Evolutionary conservation across 1,140 invertebrate genomes (phyloP).

Genomic region (Bombus balteatus): DNA sequence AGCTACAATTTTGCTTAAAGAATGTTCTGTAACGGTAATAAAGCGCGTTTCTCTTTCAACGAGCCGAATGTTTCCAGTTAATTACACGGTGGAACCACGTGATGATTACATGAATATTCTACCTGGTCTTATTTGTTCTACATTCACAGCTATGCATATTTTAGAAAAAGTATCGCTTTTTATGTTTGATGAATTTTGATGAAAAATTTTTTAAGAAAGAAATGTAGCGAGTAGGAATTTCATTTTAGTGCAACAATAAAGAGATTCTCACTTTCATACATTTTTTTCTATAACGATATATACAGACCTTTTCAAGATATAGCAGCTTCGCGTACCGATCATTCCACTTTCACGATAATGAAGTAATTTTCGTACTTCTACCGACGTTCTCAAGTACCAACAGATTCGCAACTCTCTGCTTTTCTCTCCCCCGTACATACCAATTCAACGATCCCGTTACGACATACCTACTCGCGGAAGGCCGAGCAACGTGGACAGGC

Average conservation of each 20-base stretch:
- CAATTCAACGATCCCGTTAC: conserved; percentile 1
- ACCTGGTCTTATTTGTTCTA: background rate
- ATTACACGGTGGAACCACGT: background rate
- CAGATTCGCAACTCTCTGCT: background rate
- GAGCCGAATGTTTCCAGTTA: background rate
- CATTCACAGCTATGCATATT: background rate
- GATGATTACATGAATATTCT: background rate
- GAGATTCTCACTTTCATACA: too few relatives aligned
- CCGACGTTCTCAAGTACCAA: background rate
- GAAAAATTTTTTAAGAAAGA: too few relatives aligned
- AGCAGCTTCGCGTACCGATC: background rate
- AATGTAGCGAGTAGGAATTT: too few relatives aligned
- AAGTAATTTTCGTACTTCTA: background rate
- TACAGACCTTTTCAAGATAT: too few relatives aligned
- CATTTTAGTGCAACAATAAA: too few relatives aligned
- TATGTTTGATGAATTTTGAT: too few relatives aligned
- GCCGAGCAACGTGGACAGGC: background rate
- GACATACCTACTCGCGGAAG: background rate
- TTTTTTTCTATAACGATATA: too few relatives aligned
- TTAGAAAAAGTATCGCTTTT: too few relatives aligned
- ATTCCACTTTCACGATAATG: background rate
- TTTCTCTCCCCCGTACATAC: background rate
- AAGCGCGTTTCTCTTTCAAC: background rate
- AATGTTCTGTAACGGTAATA: background rate
- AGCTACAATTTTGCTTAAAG: background rate